A percentile compares a stretch with the other conserved stretches of the same genome.
These are phyloP conservation scores for Idaea straminata DNA, from an alignment of 2,888 invertebrate species.

Conservation along the genomic window DNA sequence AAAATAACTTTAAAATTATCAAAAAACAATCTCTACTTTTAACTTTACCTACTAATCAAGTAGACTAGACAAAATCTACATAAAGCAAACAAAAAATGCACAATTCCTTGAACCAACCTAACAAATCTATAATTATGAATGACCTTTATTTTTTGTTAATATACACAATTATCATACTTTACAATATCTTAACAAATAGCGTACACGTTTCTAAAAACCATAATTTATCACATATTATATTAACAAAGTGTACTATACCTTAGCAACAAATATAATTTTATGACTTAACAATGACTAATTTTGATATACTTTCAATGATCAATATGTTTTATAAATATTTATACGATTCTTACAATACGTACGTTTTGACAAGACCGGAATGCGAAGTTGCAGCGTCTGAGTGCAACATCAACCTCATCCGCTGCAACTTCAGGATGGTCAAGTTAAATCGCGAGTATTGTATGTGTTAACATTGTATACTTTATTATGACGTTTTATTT, in stretches of 20 bases:
- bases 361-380: not conserved
- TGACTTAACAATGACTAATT: conserved; percentile 40
- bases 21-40: not conserved
- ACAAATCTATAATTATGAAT: not conserved
- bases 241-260: not conserved
- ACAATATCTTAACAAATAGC: not conserved
- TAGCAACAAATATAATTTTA: not conserved
- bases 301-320: conserved; percentile 17
- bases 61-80: not conserved
- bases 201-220: not conserved
- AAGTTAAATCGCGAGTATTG: not conserved
- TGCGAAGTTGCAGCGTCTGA: not conserved
- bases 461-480: not conserved
- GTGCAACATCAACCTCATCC: not conserved
- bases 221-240: not conserved
- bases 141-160: not conserved
- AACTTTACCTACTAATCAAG: not conserved
- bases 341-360: conserved; percentile 8
- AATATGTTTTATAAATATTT: conserved; percentile 4
- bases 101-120: not conserved
- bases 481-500: conserved; percentile 1
- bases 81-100: not conserved
- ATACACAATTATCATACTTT: not conserved
- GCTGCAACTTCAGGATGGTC: not conserved
- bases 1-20: not conserved